These are phyloP conservation scores for Nerophis ophidion DNA, from an alignment of 2,113 vertebrate genomes.

Conservation along the genomic window DNA sequence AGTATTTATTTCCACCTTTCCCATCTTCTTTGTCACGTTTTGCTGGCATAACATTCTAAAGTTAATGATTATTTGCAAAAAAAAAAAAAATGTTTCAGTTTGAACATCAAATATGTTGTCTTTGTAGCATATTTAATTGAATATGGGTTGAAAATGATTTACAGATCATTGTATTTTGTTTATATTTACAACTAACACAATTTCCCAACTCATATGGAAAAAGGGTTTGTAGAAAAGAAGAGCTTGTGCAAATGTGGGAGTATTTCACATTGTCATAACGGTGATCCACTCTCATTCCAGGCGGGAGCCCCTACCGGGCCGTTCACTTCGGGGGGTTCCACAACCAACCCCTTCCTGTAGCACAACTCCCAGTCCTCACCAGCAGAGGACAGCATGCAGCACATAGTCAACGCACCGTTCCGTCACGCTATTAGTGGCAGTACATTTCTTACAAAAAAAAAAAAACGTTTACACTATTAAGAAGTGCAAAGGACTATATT, in stretches of 20 bases:
- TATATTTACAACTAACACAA: too few species aligned
- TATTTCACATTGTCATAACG: not conserved
- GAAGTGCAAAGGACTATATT: constrained; percentile 56
- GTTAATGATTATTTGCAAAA: too few species aligned
- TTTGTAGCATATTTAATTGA: too few species aligned
- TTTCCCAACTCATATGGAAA: too few species aligned
- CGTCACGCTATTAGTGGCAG: constrained; percentile 77
- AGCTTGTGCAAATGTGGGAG: not conserved
- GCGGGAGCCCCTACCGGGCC: constrained; percentile 85
- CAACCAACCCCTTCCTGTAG: constrained; percentile 98
- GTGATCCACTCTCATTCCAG: constrained; percentile 55
- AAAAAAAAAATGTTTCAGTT: too few species aligned
- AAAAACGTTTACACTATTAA: constrained; percentile 65
- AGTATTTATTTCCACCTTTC: too few species aligned
- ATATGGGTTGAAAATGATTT: too few species aligned
- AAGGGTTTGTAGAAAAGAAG: not conserved
- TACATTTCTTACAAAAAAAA: constrained; percentile 71
- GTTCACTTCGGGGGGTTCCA: constrained; percentile 85
- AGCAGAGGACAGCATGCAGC: constrained; percentile 81
- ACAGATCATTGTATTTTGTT: too few species aligned
- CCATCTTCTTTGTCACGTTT: too few species aligned
- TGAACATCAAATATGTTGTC: too few species aligned
- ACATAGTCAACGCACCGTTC: constrained; percentile 83
- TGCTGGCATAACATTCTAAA: too few species aligned
- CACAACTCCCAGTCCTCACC: constrained; percentile 73